phyloP scores from a whole-genome alignment of 2,113 vertebrate species.

The Paratilapia polleni region DNA sequence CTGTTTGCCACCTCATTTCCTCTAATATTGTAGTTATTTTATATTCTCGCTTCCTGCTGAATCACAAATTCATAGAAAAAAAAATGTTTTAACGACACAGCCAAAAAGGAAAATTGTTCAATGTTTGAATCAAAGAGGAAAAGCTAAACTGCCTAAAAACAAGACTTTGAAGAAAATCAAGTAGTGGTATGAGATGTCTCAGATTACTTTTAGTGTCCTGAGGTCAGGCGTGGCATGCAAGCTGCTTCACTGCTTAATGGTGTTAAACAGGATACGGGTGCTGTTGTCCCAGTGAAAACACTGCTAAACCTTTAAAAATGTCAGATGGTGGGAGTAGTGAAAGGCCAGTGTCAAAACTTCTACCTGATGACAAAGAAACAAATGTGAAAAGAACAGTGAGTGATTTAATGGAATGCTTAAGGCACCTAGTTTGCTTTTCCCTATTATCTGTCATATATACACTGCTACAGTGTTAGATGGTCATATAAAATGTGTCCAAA shows the following conservation, averaged over 20 bases:
- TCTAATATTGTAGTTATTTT: too few relatives aligned
- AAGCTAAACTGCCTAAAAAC: neutral
- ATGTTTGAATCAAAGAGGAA: neutral
- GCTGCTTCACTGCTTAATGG: rapidly evolving
- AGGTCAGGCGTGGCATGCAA: neutral
- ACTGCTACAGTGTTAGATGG: neutral
- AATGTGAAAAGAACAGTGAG: too few relatives aligned
- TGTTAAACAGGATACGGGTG: neutral
- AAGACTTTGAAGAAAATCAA: neutral
- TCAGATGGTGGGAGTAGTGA: too few relatives aligned
- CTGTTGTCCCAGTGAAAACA: neutral
- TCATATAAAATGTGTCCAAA: neutral
- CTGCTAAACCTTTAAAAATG: too few relatives aligned
- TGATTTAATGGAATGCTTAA: too few relatives aligned
- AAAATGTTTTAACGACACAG: neutral
- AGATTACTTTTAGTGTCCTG: neutral
- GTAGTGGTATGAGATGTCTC: neutral
- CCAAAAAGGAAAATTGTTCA: neutral
- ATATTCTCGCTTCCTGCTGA: neutral
- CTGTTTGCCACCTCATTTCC: neutral
- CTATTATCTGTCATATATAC: too few relatives aligned
- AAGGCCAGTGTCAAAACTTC: too few relatives aligned
- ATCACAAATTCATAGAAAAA: neutral
- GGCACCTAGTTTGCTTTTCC: too few relatives aligned
- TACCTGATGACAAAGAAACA: too few relatives aligned